Evolutionary conservation across 92 coral and sea anemone genomes (phyloP).

Genomic region (Umimayanthus chanpuru): DNA sequence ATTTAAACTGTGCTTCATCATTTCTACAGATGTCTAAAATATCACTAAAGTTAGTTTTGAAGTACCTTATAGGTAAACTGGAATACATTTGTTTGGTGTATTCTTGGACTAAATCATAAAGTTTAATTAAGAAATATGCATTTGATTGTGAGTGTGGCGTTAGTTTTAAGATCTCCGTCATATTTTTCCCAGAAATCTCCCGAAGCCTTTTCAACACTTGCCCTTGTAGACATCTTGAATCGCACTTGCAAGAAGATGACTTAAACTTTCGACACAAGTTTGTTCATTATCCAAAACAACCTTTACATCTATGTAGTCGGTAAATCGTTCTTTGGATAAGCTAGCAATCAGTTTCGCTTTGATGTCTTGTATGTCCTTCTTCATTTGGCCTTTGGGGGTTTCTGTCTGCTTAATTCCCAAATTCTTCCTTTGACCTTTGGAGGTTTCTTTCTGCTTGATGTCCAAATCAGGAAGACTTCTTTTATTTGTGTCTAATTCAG

Average conservation of each 20-base stretch:
- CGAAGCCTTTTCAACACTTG: neutral
- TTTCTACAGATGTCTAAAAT: neutral
- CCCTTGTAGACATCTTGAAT: neutral
- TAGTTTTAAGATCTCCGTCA: neutral
- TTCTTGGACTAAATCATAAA: too few species aligned
- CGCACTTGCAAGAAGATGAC: neutral
- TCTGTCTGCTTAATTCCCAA: too few species aligned
- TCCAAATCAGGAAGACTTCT: neutral
- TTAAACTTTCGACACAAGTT: neutral
- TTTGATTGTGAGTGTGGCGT: constrained; percentile 5
- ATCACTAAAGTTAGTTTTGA: too few species aligned
- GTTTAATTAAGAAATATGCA: constrained; percentile 29
- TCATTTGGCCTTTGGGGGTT: neutral
- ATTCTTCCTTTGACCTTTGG: too few species aligned
- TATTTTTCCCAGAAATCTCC: neutral
- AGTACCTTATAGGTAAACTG: too few species aligned
- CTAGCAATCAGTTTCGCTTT: neutral
- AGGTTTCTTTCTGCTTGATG: neutral
- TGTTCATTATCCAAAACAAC: neutral
- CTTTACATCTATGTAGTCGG: neutral
- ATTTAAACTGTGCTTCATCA: neutral
- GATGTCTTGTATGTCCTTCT: neutral
- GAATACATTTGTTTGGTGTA: too few species aligned
- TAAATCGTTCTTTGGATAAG: neutral
- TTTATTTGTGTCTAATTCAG: neutral